Conservation (phyloP, 2,113 vertebrate species). For the Grantiella picta region DNA sequence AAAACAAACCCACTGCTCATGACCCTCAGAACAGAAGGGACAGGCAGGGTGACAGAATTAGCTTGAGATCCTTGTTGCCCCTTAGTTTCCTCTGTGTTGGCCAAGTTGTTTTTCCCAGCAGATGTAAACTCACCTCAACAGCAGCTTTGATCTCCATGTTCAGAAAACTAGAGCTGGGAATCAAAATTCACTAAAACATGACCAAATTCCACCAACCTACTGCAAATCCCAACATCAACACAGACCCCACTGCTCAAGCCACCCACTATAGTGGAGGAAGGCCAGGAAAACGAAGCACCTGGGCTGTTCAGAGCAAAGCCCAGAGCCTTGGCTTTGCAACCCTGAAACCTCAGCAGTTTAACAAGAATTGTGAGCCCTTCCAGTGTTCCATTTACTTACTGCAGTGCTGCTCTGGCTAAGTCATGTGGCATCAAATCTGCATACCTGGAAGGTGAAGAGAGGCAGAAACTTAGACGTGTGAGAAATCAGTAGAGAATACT, state of each 20-base stretch:
- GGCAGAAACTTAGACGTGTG: background rate
- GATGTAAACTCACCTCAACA: background rate
- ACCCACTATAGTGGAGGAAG: too few species aligned
- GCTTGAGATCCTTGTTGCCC: background rate
- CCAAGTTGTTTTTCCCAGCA: background rate
- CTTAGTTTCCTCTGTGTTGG: background rate
- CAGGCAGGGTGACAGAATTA: background rate
- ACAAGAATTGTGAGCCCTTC: background rate
- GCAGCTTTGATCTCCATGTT: background rate
- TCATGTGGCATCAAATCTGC: slow-evolving; percentile 95
- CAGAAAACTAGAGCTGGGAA: background rate
- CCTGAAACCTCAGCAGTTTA: background rate
- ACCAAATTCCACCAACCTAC: background rate
- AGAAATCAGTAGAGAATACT: background rate
- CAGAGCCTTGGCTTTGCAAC: background rate
- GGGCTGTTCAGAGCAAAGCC: background rate
- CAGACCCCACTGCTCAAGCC: background rate
- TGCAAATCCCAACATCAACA: background rate
- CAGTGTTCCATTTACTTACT: slow-evolving; percentile 75
- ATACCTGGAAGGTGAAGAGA: slow-evolving; percentile 75
- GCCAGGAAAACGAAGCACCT: background rate
- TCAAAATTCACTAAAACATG: background rate
- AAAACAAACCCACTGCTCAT: background rate
- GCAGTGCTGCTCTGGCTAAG: slow-evolving; percentile 87
- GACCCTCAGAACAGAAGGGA: background rate